These are phyloP conservation scores for Hypomecis atomaria DNA, from an alignment of 2,888 invertebrate genomes.

Conservation along the genomic window DNA sequence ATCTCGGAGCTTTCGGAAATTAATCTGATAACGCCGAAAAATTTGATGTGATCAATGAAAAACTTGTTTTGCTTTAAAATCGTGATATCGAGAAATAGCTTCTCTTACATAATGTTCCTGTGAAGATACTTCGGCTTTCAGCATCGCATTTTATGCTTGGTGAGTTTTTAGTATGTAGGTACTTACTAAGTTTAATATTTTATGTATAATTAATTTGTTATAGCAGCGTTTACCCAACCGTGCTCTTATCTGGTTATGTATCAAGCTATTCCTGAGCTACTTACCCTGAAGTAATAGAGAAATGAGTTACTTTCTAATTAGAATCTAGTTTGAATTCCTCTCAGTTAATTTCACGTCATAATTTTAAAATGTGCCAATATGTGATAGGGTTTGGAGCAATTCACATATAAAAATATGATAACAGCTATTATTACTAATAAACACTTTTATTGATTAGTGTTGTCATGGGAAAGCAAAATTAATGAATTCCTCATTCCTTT, in stretches of 20 bases:
- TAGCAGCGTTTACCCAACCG: too few relatives aligned
- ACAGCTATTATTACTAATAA: too few relatives aligned
- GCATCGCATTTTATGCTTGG: conserved; percentile 59
- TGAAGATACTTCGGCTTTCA: conserved; percentile 21
- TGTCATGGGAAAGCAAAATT: too few relatives aligned
- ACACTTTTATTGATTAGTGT: too few relatives aligned
- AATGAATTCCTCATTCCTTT: too few relatives aligned
- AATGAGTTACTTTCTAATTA: neutral
- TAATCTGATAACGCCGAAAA: conserved; percentile 26
- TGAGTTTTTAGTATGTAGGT: conserved; percentile 48
- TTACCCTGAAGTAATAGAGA: neutral
- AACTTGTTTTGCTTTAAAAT: conserved; percentile 1
- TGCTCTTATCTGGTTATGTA: too few relatives aligned
- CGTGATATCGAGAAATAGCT: neutral
- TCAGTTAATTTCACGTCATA: neutral
- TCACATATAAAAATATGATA: too few relatives aligned
- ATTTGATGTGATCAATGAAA: conserved; percentile 2
- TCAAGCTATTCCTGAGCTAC: neutral
- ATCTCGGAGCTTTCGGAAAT: conserved; percentile 36
- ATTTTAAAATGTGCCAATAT: too few relatives aligned
- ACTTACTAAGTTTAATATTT: neutral
- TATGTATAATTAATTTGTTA: too few relatives aligned
- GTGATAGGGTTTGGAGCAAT: too few relatives aligned
- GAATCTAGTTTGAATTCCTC: conserved; percentile 2
- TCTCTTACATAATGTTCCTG: conserved; percentile 35